A percentile compares a stretch with the other conserved stretches of the same genome.
phyloP scores from a whole-genome alignment of 2,797 vertebrate genomes.

The Heliangelus exortis region DNA sequence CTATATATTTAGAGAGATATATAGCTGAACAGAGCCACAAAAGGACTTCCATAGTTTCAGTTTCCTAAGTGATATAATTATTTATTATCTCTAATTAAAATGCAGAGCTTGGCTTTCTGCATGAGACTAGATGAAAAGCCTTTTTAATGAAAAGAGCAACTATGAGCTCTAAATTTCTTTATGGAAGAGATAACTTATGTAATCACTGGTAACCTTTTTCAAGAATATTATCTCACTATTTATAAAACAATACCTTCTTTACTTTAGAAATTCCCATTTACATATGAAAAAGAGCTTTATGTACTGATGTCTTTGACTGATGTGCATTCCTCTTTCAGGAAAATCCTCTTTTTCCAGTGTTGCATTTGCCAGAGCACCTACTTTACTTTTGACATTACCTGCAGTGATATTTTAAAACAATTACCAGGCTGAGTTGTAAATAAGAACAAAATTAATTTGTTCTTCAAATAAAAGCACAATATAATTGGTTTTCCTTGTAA shows the following conservation, averaged over 20 bases:
- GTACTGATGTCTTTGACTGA: slow-evolving; percentile 80
- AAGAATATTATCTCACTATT: slow-evolving; percentile 85
- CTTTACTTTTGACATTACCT: slow-evolving; percentile 55
- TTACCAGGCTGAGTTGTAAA: neutral
- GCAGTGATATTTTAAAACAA: neutral
- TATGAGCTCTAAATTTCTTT: slow-evolving; percentile 81
- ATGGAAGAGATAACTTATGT: slow-evolving; percentile 83
- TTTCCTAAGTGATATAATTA: slow-evolving; percentile 78
- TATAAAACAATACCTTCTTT: slow-evolving; percentile 85
- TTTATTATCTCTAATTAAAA: slow-evolving; percentile 84
- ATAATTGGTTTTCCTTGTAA: neutral
- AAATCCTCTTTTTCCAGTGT: slow-evolving; percentile 53
- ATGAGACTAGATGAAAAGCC: slow-evolving; percentile 75
- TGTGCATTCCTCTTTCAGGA: slow-evolving; percentile 72
- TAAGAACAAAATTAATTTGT: neutral
- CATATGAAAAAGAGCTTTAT: slow-evolving; percentile 83
- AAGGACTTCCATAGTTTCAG: slow-evolving; percentile 69
- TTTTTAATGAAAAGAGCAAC: slow-evolving; percentile 85
- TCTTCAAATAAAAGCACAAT: neutral
- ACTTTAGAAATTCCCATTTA: slow-evolving; percentile 78
- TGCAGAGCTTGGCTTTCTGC: slow-evolving; percentile 80
- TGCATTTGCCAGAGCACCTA: slow-evolving; percentile 27
- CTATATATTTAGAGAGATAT: neutral
- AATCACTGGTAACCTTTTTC: slow-evolving; percentile 84
- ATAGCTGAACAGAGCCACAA: neutral